phyloP scores from a whole-genome alignment of 2,113 vertebrate genomes.

The Scomber colias region DNA sequence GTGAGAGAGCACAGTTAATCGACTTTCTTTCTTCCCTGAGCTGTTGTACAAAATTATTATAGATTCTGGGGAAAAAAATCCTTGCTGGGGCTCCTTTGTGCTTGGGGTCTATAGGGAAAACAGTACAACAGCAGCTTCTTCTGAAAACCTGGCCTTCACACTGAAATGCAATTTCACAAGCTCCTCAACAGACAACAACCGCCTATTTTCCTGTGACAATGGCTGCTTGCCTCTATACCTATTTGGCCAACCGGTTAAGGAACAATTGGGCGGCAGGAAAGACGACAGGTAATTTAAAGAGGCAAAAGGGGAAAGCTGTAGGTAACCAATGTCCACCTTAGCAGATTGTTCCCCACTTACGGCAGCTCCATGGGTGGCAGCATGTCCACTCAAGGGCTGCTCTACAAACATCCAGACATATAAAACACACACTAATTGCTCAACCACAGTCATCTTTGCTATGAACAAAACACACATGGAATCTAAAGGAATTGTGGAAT shows the following conservation, averaged over 20 bases:
- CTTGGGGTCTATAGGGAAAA: slow-evolving; percentile 69
- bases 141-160: slow-evolving; percentile 82
- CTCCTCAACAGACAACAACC: slow-evolving; percentile 71
- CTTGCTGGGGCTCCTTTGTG: slow-evolving; percentile 82
- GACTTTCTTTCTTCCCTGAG: slow-evolving; percentile 86
- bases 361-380: background rate
- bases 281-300: slow-evolving; percentile 81
- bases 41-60: slow-evolving; percentile 86
- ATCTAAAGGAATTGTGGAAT: background rate
- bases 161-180: slow-evolving; percentile 87
- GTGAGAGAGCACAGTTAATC: slow-evolving; percentile 90
- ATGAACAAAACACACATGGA: background rate
- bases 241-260: slow-evolving; percentile 68
- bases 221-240: slow-evolving; percentile 57
- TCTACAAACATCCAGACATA: background rate
- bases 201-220: slow-evolving; percentile 78
- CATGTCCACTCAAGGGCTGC: background rate
- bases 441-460: background rate
- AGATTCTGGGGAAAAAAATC: slow-evolving; percentile 81
- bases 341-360: slow-evolving; percentile 24
- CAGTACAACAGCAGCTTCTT: slow-evolving; percentile 70
- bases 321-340: slow-evolving; percentile 36
- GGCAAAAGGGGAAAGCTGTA: slow-evolving; percentile 46
- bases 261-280: slow-evolving; percentile 73
- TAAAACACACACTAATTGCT: background rate